Base-by-base conservation (phyloP, 1,140 invertebrate species). In the Stegodyphus mimosarum region DNA sequence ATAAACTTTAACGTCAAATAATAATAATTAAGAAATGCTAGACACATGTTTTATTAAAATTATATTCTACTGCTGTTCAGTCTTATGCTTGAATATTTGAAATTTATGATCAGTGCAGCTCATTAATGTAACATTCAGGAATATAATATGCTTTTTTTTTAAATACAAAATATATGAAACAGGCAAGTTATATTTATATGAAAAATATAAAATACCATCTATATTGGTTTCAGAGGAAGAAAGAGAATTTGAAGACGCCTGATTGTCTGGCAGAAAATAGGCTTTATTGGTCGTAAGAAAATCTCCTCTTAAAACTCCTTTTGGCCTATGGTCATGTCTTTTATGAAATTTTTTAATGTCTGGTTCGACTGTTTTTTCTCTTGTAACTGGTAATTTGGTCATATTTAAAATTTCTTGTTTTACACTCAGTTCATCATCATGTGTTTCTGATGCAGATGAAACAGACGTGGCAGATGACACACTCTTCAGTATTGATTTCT, bases 201-300 rank as follows among this genome's bases (percentile, higher is more conserved):
- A 33, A 33, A 33, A 33, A 33, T 33, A 33, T 33, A 33, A 33
- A 48, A n/a, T 80, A 80, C 77, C 77, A 71, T 80, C 67, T 49
- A 80, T 80, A 7, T 15, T 15, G 0, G 64, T 67, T 80, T 70
- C 49, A 48, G 80, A 66, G 50, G 55, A 51, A 66, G 11, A 7
- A 5, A 63, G 33, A 6, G 71, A 51, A 17, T 64, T 11, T 11
- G 55, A 9, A 10, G 69, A n/a, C 33, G 77, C 11, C 51, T 48
- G 6, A 48, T 53, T 55, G 18, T 80, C 77, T 10, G 77, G 51
- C n/a, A 80, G 15, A 51, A 83, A 83, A 66, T 83, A 83, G 6
- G 70, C 60, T 50, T 64, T 72, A 9, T 83, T 71, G 7, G 80
- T 83, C 2, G 80, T 83, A 6, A 83, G 71, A 66, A 55, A 74